These are phyloP conservation scores for Chloroceryle inda DNA, from an alignment of 2,797 vertebrate genomes.

Conservation along the genomic window DNA sequence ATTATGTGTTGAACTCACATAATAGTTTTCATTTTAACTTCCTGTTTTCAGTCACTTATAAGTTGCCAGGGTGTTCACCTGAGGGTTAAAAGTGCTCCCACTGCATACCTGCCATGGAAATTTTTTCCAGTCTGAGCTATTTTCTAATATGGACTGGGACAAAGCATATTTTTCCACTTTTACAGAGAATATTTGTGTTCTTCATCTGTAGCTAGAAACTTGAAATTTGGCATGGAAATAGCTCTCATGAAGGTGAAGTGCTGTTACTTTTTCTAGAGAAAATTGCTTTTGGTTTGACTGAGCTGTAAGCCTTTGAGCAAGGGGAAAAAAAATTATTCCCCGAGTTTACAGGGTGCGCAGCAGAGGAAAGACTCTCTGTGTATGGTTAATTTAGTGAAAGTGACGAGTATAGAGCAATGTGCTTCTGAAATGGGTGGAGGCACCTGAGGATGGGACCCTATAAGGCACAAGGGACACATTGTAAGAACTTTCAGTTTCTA, in stretches of 20 bases:
- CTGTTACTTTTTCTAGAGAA: conserved; percentile 24
- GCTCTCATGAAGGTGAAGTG: conserved; percentile 5
- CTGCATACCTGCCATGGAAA: background rate
- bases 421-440: background rate
- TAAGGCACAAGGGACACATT: background rate
- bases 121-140: background rate
- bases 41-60: background rate
- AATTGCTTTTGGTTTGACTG: conserved; percentile 28
- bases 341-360: background rate
- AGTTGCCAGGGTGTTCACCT: background rate
- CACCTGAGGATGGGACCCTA: background rate
- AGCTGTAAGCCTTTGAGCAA: conserved; percentile 24
- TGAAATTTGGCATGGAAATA: conserved; percentile 51
- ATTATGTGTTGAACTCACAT: background rate
- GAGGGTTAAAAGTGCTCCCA: background rate
- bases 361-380: background rate
- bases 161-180: background rate
- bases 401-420: background rate
- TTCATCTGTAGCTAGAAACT: conserved; percentile 31
- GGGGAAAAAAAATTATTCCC: background rate
- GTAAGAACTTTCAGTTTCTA: background rate
- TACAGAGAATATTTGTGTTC: background rate
- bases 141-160: background rate
- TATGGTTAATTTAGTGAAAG: conserved; percentile 16
- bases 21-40: background rate